Conservation (phyloP, 2,888 invertebrate species). For the Lasioglossum pauxillum region DNA sequence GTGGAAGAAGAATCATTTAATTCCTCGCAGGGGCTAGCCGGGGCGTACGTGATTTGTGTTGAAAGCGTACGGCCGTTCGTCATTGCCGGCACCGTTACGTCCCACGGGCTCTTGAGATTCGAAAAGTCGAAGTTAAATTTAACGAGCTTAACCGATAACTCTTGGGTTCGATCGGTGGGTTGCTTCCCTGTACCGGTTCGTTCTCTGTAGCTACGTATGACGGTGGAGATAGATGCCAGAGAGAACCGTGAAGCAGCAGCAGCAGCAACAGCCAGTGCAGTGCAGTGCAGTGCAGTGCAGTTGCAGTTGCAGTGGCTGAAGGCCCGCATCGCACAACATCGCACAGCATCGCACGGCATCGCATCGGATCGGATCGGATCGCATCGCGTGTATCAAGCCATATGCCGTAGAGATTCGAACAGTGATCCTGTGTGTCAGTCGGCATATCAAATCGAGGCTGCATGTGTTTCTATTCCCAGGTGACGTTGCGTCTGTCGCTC, state of each 20-base stretch:
- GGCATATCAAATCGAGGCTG: conserved; percentile 74
- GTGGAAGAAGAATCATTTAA: conserved; percentile 68
- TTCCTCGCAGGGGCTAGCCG: conserved; percentile 64
- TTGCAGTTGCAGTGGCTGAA: not conserved
- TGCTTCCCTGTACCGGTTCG: conserved; percentile 40
- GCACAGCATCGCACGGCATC: not conserved
- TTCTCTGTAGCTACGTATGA: conserved; percentile 6
- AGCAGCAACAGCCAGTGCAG: not conserved
- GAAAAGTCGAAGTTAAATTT: conserved; percentile 73
- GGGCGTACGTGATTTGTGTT: conserved; percentile 72
- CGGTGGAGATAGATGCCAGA: conserved; percentile 52
- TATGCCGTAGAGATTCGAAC: conserved; percentile 74
- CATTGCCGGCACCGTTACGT: conserved; percentile 71
- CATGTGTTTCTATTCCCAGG: conserved; percentile 61
- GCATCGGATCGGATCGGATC: conserved; percentile 30
- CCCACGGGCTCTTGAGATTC: conserved; percentile 66
- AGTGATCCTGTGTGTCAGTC: conserved; percentile 73
- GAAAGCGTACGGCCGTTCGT: conserved; percentile 66
- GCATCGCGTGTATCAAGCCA: conserved; percentile 66
- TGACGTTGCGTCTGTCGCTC: conserved; percentile 58
- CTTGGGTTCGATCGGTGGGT: conserved; percentile 47
- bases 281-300: not conserved
- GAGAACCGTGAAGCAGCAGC: not conserved
- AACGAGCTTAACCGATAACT: conserved; percentile 72
- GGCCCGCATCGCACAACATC: not conserved